Percentiles rank a stretch among this genome's conserved stretches.
phyloP scores from a whole-genome alignment of 2,888 invertebrate genomes.

The Dugesia japonica region DNA sequence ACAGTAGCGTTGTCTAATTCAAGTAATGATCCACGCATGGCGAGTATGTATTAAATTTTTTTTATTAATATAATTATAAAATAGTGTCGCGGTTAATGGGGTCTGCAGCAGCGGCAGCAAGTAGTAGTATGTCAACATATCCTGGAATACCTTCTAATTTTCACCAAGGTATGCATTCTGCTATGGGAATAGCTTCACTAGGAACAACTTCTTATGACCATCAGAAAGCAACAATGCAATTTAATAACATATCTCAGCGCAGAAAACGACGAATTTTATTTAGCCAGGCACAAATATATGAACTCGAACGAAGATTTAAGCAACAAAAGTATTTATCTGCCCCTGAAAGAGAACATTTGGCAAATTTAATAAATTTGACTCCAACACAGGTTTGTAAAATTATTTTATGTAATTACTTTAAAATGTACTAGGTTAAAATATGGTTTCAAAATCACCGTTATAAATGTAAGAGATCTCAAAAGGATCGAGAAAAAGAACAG shows the following conservation, averaged over 20 bases:
- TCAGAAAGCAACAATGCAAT: conserved; percentile 26
- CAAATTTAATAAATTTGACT: conserved; percentile 80
- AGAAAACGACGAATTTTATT: conserved; percentile 83
- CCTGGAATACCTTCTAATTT: neutral
- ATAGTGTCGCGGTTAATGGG: conserved; percentile 30
- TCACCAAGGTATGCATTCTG: conserved; percentile 1
- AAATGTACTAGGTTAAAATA: conserved; percentile 30
- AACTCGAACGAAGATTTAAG: conserved; percentile 83
- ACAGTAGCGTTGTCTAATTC: neutral
- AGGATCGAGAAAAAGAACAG: conserved; percentile 33
- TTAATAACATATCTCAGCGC: conserved; percentile 52
- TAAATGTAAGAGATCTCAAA: conserved; percentile 34
- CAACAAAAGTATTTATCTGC: conserved; percentile 93
- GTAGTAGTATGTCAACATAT: conserved; percentile 20
- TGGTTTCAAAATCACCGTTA: conserved; percentile 35
- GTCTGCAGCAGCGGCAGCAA: conserved; percentile 24
- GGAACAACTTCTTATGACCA: conserved; percentile 22
- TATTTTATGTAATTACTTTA: no score
- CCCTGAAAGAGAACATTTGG: conserved; percentile 85
- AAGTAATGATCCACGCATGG: conserved; percentile 17
- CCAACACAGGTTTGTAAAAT: conserved; percentile 90
- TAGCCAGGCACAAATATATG: conserved; percentile 93
- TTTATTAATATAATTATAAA: neutral
- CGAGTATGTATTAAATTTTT: neutral
- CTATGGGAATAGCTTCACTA: neutral